phyloP scores from a whole-genome alignment of 2,888 invertebrate genomes.

The Lymantria monacha region DNA sequence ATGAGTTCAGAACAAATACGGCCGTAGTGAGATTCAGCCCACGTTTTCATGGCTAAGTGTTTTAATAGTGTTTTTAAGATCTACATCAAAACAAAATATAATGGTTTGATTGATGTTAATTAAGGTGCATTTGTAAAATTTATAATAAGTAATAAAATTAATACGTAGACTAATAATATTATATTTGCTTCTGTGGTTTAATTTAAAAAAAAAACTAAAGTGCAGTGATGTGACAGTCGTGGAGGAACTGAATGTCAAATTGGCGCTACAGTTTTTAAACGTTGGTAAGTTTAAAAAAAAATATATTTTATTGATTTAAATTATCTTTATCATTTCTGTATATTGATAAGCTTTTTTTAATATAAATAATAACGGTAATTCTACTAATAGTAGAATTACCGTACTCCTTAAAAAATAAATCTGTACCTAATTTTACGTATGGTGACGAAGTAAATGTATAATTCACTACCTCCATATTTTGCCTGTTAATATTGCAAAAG shows the following conservation, averaged over 20 bases:
- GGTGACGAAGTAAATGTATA: not conserved
- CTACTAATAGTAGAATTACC: too few species aligned
- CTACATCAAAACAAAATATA: slow-evolving; percentile 27
- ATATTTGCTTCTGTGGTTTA: slow-evolving; percentile 19
- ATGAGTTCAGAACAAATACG: slow-evolving; percentile 24
- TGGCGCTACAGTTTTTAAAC: not conserved
- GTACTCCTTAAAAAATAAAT: not conserved
- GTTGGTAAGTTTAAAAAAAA: too few species aligned
- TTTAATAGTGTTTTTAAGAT: slow-evolving; percentile 8
- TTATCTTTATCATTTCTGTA: too few species aligned
- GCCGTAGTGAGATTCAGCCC: slow-evolving; percentile 9
- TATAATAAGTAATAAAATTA: slow-evolving; percentile 14
- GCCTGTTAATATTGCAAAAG: not conserved
- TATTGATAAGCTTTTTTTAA: too few species aligned
- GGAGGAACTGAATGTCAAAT: slow-evolving; percentile 10
- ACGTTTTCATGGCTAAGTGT: slow-evolving; percentile 25
- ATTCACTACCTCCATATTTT: not conserved
- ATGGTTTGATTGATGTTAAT: slow-evolving; percentile 32
- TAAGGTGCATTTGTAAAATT: slow-evolving; percentile 26
- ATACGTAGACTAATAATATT: slow-evolving; percentile 11
- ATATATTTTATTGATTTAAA: too few species aligned
- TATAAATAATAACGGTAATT: too few species aligned
- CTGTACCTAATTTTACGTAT: not conserved
- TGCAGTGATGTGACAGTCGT: slow-evolving; percentile 23
- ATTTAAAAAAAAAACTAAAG: slow-evolving; percentile 16